Evolutionary conservation across 92 coral and sea anemone genomes (phyloP), one percentile per base, ranked within the genome.

Genomic region (Zoanthus gigantus): DNA sequence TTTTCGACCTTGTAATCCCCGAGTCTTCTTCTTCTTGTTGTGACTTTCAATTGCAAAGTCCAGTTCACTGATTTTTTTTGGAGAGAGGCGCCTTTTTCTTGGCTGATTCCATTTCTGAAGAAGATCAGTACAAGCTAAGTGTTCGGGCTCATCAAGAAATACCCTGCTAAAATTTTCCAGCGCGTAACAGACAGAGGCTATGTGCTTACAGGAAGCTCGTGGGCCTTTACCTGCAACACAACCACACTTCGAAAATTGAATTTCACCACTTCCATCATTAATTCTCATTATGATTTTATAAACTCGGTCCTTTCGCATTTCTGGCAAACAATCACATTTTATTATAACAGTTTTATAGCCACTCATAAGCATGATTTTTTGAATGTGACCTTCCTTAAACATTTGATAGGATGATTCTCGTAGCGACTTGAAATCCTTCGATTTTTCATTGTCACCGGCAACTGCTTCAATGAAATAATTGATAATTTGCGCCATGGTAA

Each of bases 361-460:
- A 60, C 67, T 13, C 67, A 8, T 60, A 8, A 60, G 23, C 67
- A 60, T 4, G 71, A 65, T 65, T 5, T 65, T 65, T 65, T 65
- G 30, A 65, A 65, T 10, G 71, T 65, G 71, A 17, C 71, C 71
- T 65, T 65, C 71, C 71, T n/a, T 65, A n/a, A 65, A n/a, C 71
- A n/a, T 65, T 28, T 65, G 23, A 23, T 23, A 23, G 23, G 23
- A 23, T 23, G 23, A 23, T 23, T 23, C 23, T 23, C 23, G 23
- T 23, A 23, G 23, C 23, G 23, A 23, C 23, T 23, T 23, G 23
- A 23, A 23, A 23, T 23, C 23, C 23, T 23, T 23, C 23, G 23
- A 23, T 23, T 23, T 23, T 23, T 23, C 23, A 23, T 23, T 23
- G 23, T 23, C 23, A 23, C 23, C 23, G 23, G 23, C 23, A 23